Evolutionary conservation across 1,140 invertebrate species (phyloP).

Genomic region (Magallana ariakensis): DNA sequence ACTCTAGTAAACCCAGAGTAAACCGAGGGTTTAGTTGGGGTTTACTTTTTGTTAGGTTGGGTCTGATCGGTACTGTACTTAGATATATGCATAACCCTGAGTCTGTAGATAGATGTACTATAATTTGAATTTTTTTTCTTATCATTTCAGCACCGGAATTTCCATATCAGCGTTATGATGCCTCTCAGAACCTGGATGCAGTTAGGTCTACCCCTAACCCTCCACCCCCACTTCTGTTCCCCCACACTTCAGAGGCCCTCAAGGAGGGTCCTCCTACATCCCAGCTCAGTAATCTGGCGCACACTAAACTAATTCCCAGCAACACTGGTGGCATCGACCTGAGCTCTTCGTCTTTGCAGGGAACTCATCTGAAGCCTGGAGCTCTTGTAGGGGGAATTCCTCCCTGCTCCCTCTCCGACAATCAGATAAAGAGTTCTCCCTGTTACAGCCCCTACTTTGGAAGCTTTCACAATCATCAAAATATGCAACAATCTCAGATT

Average conservation of each 20-base stretch:
- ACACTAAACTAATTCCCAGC: slow-evolving; percentile 5
- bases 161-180: slow-evolving; percentile 31
- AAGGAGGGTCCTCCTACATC: neutral
- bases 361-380: neutral
- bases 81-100: too few species aligned
- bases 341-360: neutral
- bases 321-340: slow-evolving; percentile 16
- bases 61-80: too few species aligned
- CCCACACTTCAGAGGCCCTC: neutral
- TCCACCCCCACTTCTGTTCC: slow-evolving; percentile 3
- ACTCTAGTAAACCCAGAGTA: too few species aligned
- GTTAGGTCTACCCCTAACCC: neutral
- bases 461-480: slow-evolving; percentile 9
- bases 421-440: neutral
- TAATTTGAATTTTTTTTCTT: neutral
- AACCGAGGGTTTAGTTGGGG: too few species aligned
- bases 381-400: slow-evolving; percentile 1
- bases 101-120: too few species aligned
- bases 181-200: neutral
- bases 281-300: neutral
- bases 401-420: neutral
- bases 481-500: neutral
- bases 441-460: slow-evolving; percentile 5
- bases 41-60: too few species aligned
- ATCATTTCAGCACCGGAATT: neutral